These are phyloP conservation scores for Hippocampus mohnikei DNA, from an alignment of 2,113 vertebrate species.

Conservation along the genomic window DNA sequence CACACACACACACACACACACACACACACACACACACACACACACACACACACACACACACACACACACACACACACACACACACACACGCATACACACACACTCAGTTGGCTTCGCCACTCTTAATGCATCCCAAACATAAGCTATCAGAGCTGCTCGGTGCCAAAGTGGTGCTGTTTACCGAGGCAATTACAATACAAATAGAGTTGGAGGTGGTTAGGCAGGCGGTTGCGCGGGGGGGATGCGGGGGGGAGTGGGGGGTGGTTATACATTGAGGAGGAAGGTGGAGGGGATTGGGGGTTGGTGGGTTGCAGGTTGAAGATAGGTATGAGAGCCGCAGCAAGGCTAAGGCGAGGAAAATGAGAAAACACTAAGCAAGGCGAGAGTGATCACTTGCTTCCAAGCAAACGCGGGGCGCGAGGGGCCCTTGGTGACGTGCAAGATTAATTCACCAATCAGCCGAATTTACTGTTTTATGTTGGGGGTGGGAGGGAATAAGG, in stretches of 20 bases:
- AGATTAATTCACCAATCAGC: constrained; percentile 73
- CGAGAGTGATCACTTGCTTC: constrained; percentile 64
- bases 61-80: constrained; percentile 35
- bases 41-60: constrained; percentile 11
- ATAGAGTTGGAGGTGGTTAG: constrained; percentile 70
- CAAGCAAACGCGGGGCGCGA: constrained; percentile 37
- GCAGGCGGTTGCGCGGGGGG: constrained; percentile 9
- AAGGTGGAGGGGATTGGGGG: background rate
- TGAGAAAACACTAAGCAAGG: constrained; percentile 68
- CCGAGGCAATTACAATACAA: constrained; percentile 73
- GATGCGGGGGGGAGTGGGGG: background rate
- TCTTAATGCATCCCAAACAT: constrained; percentile 73
- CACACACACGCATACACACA: constrained; percentile 11
- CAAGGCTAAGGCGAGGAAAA: constrained; percentile 55
- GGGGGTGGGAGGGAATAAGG: constrained; percentile 25
- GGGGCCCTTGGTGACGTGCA: constrained; percentile 53
- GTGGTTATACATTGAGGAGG: background rate
- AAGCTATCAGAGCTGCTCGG: constrained; percentile 70
- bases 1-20: constrained; percentile 18
- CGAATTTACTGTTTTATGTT: constrained; percentile 67
- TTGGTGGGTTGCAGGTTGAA: constrained; percentile 12
- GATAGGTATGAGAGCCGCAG: constrained; percentile 53
- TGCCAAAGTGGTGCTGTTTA: constrained; percentile 74
- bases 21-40: constrained; percentile 27
- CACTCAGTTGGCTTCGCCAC: constrained; percentile 55